A percentile compares a stretch with the other conserved stretches of the same genome.
Evolutionary conservation across 2,113 vertebrate genomes (phyloP).

Genomic region (Puma concolor): DNA sequence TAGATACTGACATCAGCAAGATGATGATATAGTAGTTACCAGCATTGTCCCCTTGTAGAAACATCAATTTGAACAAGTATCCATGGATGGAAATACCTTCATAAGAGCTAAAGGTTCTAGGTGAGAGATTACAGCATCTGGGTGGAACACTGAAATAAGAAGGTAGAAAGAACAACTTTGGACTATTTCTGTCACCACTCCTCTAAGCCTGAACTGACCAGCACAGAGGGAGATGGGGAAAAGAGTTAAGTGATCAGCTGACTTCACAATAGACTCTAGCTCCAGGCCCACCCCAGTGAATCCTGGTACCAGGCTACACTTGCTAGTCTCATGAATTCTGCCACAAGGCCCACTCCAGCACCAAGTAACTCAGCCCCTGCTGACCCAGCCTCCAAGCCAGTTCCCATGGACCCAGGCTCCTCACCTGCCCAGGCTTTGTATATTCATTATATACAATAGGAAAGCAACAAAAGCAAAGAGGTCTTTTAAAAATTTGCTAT

Average conservation of each 20-base stretch:
- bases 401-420: not conserved
- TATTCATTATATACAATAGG: not conserved
- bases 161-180: not conserved
- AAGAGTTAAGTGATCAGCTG: not conserved
- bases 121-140: not conserved
- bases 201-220: no score
- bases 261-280: not conserved
- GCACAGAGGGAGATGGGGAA: not conserved
- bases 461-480: not conserved
- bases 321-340: not conserved
- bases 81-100: not conserved
- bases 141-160: not conserved
- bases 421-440: not conserved
- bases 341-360: not conserved
- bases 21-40: not conserved
- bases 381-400: not conserved
- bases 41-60: not conserved
- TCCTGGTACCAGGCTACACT: not conserved
- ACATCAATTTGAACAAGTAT: not conserved
- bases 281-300: not conserved
- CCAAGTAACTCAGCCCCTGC: not conserved
- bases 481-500: not conserved
- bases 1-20: not conserved
- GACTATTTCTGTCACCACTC: not conserved
- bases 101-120: not conserved